A percentile compares a stretch with the other conserved stretches of the same genome.
Evolutionary conservation across 2,888 invertebrate species (phyloP).

Genomic region (Anthophora plumipes): DNA sequence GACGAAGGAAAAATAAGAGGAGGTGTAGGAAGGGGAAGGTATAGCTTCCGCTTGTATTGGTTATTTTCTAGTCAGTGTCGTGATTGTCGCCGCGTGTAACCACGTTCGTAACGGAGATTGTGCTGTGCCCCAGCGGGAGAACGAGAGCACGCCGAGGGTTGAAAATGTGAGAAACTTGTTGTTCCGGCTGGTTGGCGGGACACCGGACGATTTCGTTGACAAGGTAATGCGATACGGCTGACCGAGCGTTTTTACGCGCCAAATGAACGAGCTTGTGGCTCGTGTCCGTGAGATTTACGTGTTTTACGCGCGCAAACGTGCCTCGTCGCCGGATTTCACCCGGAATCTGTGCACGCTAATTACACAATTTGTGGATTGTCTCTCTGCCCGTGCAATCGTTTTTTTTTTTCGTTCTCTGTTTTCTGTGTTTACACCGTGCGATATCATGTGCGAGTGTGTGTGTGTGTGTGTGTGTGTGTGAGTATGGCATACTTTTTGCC

Average conservation of each 20-base stretch:
- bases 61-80: conserved; percentile 29
- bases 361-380: neutral
- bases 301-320: conserved; percentile 18
- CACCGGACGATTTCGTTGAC: conserved; percentile 61
- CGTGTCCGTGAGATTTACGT: conserved; percentile 23
- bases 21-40: neutral
- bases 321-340: neutral
- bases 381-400: neutral
- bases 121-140: conserved; percentile 35
- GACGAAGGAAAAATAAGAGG: conserved; percentile 3
- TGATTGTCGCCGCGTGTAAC: conserved; percentile 21
- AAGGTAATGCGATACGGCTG: conserved; percentile 57
- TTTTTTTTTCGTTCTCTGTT: neutral
- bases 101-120: conserved; percentile 24
- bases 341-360: conserved; percentile 12
- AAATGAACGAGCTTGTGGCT: conserved; percentile 3
- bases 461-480: neutral
- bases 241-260: conserved; percentile 44
- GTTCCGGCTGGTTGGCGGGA: conserved; percentile 44
- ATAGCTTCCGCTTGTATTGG: neutral
- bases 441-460: neutral
- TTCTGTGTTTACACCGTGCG: neutral
- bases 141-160: conserved; percentile 36
- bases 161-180: conserved; percentile 64
- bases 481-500: neutral